Base-by-base conservation (phyloP, 2,113 vertebrate genomes). In the Rhineura floridana region DNA sequence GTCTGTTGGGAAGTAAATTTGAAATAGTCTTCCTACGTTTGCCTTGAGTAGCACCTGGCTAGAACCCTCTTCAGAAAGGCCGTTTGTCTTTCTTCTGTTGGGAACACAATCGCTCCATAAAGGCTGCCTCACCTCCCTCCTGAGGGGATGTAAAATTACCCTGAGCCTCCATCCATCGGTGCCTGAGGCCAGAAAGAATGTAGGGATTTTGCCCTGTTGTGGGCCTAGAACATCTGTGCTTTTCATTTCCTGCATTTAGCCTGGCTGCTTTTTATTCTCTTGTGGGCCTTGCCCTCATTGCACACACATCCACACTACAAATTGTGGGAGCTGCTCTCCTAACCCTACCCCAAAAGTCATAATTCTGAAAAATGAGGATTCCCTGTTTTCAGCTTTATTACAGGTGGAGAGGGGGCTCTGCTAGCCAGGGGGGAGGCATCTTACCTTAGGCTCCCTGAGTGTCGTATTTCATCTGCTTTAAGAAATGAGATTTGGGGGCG, bases 191-290 rank as follows among this genome's bases (percentile, higher is more conserved):
- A 76, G 63, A 36, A 90, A 78, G 72, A 92, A 36, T 90, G 67
- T 23, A 46, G 72, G 50, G 72, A 81, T 7, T 65, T 78, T 10
- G n/a, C 4, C 30, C 46, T 70, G 28, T 17, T 46, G 69, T 15
- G 0, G 76, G 6, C 77, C 30, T 75, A n/a, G 72, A 9, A 12
- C 76, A 4, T 8, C 7, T 1, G 12, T 33, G 9, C 10, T 1
- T 0, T 4, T 59, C 36, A 9, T 80, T 55, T 82, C 46, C 50
- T 55, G 9, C 44, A 15, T 0, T 1, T 2, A 23, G 15, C 36
- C 0, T 2, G 1, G 0, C 2, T 0, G 83, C 84, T 8, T 50
- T n/a, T 0, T 13, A 39, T 55, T 70, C 50, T 50, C 50, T 52
- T 52, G 50, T 19, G 21, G 4, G 55, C 21, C 55, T 59, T 59